Evolutionary conservation across 2,797 vertebrate species (phyloP), one percentile per base, ranked within the genome.

Genomic region (Chelidonichthys spinosus): DNA sequence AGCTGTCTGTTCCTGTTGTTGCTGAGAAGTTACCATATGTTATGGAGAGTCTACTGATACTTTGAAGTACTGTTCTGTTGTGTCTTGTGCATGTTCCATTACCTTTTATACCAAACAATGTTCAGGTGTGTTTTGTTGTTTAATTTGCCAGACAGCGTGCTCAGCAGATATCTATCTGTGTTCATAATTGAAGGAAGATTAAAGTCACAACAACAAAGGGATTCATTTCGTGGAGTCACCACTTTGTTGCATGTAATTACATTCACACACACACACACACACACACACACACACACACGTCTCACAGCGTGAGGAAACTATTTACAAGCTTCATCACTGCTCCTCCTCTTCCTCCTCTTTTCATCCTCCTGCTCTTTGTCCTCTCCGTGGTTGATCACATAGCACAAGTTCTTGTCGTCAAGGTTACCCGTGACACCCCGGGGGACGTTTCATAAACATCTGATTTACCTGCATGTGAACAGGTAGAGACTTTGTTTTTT

Each of bases 341-440:
- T 66, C 62, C 70, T 73, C 58, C 62, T 74, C 58, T 47, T 74
- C 60, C 43, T 63, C 47, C 10, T 79, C 11, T 47, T 71, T 68
- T 77, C 39, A 74, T 76, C 64, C 53, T 92, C 87, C 81, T 94
- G 94, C 83, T 95, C 95, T 79, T 79, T 96, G 88, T 96, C 96
- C 60, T 96, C 96, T 1, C 95, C 90, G 0, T 96, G 95, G 9
- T 96, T 96, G 93, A 97, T 97, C 87, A 96, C 92, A 0, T 96
- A 96, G 82, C 95, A 96, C 71, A 95, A 92, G 79, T 94, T 96
- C 83, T 95, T 93, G 72, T 96, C 95, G 87, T 96, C 95, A 33
- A 96, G 92, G 89, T 96, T 96, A 72, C 95, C 95, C 5, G 94
- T 88, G 11, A 94, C 93, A 79, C 97, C 95, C 76, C 94, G 92